Evolutionary conservation across 2,113 vertebrate genomes (phyloP), one percentile per base, ranked within the genome.

Genomic region (Seriola quinqueradiata): DNA sequence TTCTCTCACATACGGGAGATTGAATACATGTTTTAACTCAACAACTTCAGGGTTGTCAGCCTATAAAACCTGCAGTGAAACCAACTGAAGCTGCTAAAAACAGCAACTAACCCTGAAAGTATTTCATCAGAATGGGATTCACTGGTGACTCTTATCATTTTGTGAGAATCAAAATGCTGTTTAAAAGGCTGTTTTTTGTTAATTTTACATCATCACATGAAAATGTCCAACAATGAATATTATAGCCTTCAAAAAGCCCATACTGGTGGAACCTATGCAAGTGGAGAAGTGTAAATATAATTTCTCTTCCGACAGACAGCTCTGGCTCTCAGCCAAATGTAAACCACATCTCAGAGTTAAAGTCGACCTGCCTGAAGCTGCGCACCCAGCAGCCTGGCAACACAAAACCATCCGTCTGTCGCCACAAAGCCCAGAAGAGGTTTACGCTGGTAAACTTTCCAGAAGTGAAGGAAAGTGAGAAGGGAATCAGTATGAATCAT

Each of bases 401-500:
- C 90, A 54, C 65, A 66, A 64, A 85, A 40, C 77, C 79, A 87
- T 84, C 77, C 38, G 42, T 85, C 76, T 88, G 84, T 70, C 84
- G 69, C 70, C 82, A 25, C 63, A 60, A 68, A 77, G 46, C 73
- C 38, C 66, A 65, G 70, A 16, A 46, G 11, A 46, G 44, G 40
- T 78, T 81, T 44, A 16, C 44, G 23, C 65, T 28, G 40, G 32
- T 42, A 23, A 68, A 70, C 63, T 17, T 10, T 77, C 42, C 57
- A 67, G 11, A 63, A 57, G 21, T 16, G 21, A 61, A 58, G 28
- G 5, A 32, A 48, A 69, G 32, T 10, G 28, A 70, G 50, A 75
- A 28, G 34, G 9, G 60, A 63, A 64, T 72, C 54, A 8, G 32
- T 4, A 6, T 59, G 75, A 85, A 81, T 58, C 57, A 71, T 38